Evolutionary conservation across 2,113 vertebrate genomes (phyloP), one percentile per base, ranked within the genome.

Genomic region (Hassar affinis): DNA sequence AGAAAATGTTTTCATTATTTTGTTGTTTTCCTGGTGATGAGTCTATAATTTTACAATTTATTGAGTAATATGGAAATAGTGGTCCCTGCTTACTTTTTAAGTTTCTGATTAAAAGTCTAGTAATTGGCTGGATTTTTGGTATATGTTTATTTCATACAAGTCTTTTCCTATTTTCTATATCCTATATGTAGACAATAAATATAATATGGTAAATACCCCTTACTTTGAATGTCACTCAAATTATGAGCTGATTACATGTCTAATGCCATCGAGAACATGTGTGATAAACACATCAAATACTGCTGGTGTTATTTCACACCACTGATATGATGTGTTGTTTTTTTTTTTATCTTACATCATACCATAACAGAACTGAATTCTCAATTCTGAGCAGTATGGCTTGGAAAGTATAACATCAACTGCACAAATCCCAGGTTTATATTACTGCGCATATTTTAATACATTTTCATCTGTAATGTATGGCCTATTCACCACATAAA

Each of bases 91-190:
- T 91, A 8, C 27, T 90, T 22, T 88, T 89, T n/a, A 83, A 89
- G 33, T 81, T 80, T 15, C 0, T 86, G n/a, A 57, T 88, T 62
- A 83, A 91, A 30, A 89, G 85, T 85, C 45, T 89, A 15, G 86
- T 87, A 78, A 86, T 87, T 49, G 87, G 90, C 30, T 92, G 91
- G 92, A 85, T 80, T 7, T 92, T 90, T 45, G 88, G 89, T 92
- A 72, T 78, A 90, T 82, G 14, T 62, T 62, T 52, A 47, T 79
- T 20, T 59, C 35, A 38, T 54, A 71, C 14, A 38, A 61, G 27
- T n/a, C 15, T 15, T 33, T 47, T 45, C 3, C 9, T 15, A n/a
- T 74, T 6, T 61, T 25, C 66, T 42, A 45, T 45, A n/a, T n/a
- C n/a, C n/a, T n/a, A n/a, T n/a, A n/a, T n/a, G 38, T 11, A 71